Conservation (phyloP, 2,888 invertebrate species). For the Subacronicta megacephala region DNA sequence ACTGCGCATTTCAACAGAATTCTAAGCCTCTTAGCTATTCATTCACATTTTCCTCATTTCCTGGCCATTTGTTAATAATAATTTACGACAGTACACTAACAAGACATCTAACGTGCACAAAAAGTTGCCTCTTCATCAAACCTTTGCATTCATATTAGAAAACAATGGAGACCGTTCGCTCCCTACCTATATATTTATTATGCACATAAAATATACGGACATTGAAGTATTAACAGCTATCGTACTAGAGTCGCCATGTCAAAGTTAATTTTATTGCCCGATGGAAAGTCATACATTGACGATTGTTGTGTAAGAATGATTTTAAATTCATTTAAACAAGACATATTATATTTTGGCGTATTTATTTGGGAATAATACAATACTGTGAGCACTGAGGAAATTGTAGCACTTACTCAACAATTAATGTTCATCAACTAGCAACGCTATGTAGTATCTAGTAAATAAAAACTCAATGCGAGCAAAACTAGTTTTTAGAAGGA, state of each 20-base stretch:
- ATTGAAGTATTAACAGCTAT: not conserved
- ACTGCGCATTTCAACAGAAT: not conserved
- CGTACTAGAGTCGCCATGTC: not conserved
- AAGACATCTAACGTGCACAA: slow-evolving; percentile 24
- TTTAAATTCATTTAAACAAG: too few relatives aligned
- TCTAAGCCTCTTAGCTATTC: slow-evolving; percentile 11
- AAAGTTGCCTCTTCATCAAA: slow-evolving; percentile 29
- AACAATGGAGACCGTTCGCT: slow-evolving; percentile 40
- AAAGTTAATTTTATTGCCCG: too few relatives aligned
- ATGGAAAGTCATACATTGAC: too few relatives aligned
- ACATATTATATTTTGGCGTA: too few relatives aligned
- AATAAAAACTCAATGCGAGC: slow-evolving; percentile 13
- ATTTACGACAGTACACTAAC: slow-evolving; percentile 33
- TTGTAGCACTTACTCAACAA: not conserved
- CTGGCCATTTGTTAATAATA: slow-evolving; percentile 26
- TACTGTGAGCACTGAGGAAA: too few relatives aligned
- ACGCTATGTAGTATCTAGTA: not conserved
- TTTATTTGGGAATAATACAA: too few relatives aligned
- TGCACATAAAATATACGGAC: slow-evolving; percentile 33
- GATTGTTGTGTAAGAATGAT: too few relatives aligned
- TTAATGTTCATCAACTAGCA: not conserved
- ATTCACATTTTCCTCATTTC: slow-evolving; percentile 41
- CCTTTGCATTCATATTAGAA: slow-evolving; percentile 37
- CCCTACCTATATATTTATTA: slow-evolving; percentile 20
- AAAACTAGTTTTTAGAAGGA: slow-evolving; percentile 43